A percentile compares a stretch with the other conserved stretches of the same genome.
Conservation (phyloP, 2,888 invertebrate genomes). For the Drosophila mimica region DNA sequence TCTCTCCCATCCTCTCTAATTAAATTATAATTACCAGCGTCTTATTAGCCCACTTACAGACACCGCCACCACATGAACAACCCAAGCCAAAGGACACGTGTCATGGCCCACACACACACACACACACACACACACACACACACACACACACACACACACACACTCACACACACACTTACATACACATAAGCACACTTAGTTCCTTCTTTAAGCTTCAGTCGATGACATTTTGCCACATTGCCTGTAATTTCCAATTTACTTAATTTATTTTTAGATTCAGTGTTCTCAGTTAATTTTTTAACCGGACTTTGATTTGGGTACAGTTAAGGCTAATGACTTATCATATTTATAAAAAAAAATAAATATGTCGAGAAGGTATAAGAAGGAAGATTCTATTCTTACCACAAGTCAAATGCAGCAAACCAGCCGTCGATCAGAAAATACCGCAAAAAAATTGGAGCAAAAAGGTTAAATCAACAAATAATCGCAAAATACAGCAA, state of each 20-base stretch:
- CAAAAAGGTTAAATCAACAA: not conserved
- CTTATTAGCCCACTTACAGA: constrained; percentile 75
- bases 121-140: not conserved
- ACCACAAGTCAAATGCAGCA: constrained; percentile 1
- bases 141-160: not conserved
- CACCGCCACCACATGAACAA: constrained; percentile 49
- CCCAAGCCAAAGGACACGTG: constrained; percentile 39
- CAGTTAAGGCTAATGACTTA: not conserved
- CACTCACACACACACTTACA: not conserved
- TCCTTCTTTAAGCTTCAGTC: constrained; percentile 8
- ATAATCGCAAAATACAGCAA: not conserved
- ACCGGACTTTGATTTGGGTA: not conserved
- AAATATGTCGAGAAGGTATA: not conserved
- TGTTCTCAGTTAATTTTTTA: not conserved
- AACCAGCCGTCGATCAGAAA: constrained; percentile 2
- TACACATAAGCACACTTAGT: not conserved
- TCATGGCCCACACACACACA: constrained; percentile 4
- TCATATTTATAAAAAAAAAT: not conserved
- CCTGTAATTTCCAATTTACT: constrained; percentile 11
- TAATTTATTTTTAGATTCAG: not conserved
- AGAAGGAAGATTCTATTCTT: not conserved
- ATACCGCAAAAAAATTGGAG: constrained; percentile 4
- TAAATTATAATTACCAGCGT: constrained; percentile 77
- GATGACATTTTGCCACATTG: constrained; percentile 9
- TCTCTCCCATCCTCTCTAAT: constrained; percentile 51